These are phyloP conservation scores for Octodonta nipae DNA, from an alignment of 2,888 invertebrate species.

Conservation along the genomic window DNA sequence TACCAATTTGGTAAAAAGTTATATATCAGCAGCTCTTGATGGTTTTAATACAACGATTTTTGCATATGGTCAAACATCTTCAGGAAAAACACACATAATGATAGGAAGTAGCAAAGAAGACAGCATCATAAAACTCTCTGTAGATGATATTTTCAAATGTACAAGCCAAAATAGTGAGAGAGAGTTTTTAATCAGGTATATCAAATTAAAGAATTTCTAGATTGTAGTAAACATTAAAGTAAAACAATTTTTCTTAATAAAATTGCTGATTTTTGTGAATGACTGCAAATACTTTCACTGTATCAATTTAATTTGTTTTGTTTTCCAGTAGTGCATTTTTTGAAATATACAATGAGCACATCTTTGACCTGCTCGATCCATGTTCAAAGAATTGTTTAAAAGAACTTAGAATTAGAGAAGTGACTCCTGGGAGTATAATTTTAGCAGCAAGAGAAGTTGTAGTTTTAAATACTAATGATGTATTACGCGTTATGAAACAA, in stretches of 20 bases:
- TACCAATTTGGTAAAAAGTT: conserved; percentile 52
- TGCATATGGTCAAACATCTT: conserved; percentile 84
- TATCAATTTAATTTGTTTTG: not conserved
- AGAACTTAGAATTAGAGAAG: conserved; percentile 54
- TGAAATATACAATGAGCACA: conserved; percentile 78
- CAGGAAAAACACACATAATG: conserved; percentile 79
- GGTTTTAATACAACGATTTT: conserved; percentile 81
- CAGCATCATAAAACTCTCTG: conserved; percentile 63
- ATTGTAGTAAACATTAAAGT: too few relatives aligned
- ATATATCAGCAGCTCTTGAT: conserved; percentile 54
- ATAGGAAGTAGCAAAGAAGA: conserved; percentile 53
- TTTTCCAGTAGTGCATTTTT: conserved; percentile 63
- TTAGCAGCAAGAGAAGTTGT: conserved; percentile 54
- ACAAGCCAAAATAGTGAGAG: conserved; percentile 49
- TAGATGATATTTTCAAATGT: conserved; percentile 54
- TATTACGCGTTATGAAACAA: conserved; percentile 44
- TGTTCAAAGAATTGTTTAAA: conserved; percentile 42
- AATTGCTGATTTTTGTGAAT: too few relatives aligned
- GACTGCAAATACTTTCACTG: too few relatives aligned
- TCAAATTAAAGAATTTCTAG: too few relatives aligned
- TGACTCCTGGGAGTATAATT: conserved; percentile 45
- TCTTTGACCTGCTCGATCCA: conserved; percentile 59
- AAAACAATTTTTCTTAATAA: too few relatives aligned
- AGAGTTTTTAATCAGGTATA: conserved; percentile 59
- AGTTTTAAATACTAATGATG: conserved; percentile 47